Evolutionary conservation across 2,888 invertebrate genomes (phyloP).

Genomic region (Amphimallon solstitiale): DNA sequence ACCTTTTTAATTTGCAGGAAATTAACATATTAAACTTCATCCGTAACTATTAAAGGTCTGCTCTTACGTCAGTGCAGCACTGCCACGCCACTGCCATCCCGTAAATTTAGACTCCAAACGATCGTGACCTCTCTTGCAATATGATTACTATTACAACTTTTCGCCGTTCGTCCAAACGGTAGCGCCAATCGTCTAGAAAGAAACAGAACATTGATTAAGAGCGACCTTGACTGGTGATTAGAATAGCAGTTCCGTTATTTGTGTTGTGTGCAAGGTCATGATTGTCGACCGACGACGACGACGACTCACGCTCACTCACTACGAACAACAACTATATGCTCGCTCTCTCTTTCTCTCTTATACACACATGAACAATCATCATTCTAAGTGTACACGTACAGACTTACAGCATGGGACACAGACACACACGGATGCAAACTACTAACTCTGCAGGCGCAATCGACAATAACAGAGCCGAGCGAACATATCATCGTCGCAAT

Average conservation of each 20-base stretch:
- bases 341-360: no score
- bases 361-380: no score
- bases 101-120: constrained; percentile 4
- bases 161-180: constrained; percentile 1
- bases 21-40: no score
- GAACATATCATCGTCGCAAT: no score
- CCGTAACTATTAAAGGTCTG: no score
- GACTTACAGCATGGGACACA: no score
- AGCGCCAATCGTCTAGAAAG: constrained; percentile 34
- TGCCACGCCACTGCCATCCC: neutral
- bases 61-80: neutral
- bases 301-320: constrained; percentile 10
- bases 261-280: constrained; percentile 51
- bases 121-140: constrained; percentile 22
- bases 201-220: constrained; percentile 44
- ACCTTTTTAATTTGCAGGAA: no score
- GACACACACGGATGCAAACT: no score
- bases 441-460: no score
- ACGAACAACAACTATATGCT: neutral
- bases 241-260: constrained; percentile 49
- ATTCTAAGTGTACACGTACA: no score
- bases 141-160: no score
- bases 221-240: constrained; percentile 49
- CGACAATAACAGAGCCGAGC: no score
- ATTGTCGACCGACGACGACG: constrained; percentile 29